Base-by-base conservation (phyloP, 2,797 vertebrate species). In the Galago senegalensis region DNA sequence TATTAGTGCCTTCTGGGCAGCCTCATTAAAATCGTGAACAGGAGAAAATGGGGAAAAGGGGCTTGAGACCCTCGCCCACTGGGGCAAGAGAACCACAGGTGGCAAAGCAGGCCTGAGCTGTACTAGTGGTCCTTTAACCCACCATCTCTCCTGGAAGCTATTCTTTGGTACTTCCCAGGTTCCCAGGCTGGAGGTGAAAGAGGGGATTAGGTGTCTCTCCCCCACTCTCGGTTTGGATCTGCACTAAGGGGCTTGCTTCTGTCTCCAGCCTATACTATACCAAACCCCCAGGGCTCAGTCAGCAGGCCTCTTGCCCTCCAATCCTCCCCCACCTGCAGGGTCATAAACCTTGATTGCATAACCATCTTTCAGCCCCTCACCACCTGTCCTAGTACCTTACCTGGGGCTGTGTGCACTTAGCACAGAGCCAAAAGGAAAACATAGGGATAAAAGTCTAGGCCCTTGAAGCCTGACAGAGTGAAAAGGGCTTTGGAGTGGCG, bases 1-100 rank as follows among this genome's bases (percentile, higher is more conserved):
- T 73, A 98, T 98, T 97, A 97, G n/a, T 56, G 88, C 92, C 92
- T 98, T 79, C 86, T 87, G 95, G 75, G 70, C 58, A 96, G 94
- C 56, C 87, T 20, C 56, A 63, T 96, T 96, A 98, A 97, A 83
- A 20, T 0, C 10, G 96, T 91, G 94, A 96, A 76, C 63, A 79
- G 92, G 40, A 75, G 27, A 76, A 75, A 86, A 83, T 43, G 25
- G 65, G 90, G 27, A 80, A 40, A 43, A 46, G 46, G 2, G 53
- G 25, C 63, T 63, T 13, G 31, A 49, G 49, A 75, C 40, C 60
- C 14, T 69, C 14, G 63, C 21, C 46, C 27, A 4, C 40, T n/a
- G 72, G 65, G 25, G 46, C 88, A 37, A 89, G 88, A 91, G 53
- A 46, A 4, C 23, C 40, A 40, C 40, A 40, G 40, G 40, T 40